Percentiles rank a stretch among this genome's conserved stretches.
phyloP scores from a whole-genome alignment of 2,113 vertebrate species.

The Phrynocephalus versicolor region DNA sequence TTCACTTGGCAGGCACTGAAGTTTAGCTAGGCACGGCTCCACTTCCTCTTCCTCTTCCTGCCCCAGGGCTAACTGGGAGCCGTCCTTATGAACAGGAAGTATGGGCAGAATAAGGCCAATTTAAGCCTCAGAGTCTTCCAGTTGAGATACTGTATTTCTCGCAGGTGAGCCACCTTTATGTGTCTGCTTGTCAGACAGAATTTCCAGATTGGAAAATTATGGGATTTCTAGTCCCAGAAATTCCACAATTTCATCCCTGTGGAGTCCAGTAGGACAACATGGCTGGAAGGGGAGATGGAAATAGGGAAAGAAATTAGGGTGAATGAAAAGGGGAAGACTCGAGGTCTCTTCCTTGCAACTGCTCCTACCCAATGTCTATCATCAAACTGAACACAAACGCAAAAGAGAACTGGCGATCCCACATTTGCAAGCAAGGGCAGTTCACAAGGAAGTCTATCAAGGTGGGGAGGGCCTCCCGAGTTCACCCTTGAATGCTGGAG shows the following conservation, averaged over 20 bases:
- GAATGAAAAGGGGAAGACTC: background rate
- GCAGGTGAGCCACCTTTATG: no score
- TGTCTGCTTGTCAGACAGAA: no score
- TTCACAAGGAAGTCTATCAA: background rate
- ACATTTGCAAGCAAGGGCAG: background rate
- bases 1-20: no score
- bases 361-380: no score
- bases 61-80: background rate
- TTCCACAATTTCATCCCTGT: no score
- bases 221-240: no score
- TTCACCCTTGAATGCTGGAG: background rate
- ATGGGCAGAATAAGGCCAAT: no score
- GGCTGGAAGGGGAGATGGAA: background rate
- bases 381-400: background rate
- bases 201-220: no score
- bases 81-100: background rate
- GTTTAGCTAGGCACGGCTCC: no score
- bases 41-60: background rate
- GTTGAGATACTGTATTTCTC: no score
- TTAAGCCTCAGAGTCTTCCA: no score
- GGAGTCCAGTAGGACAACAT: background rate
- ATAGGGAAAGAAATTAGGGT: background rate
- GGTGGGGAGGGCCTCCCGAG: no score
- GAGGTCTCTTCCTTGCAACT: background rate
- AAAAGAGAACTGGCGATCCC: background rate